Percentiles rank a stretch among this genome's conserved stretches.
phyloP scores from a whole-genome alignment of 1,140 invertebrate genomes.

The Gryon sp. region DNA sequence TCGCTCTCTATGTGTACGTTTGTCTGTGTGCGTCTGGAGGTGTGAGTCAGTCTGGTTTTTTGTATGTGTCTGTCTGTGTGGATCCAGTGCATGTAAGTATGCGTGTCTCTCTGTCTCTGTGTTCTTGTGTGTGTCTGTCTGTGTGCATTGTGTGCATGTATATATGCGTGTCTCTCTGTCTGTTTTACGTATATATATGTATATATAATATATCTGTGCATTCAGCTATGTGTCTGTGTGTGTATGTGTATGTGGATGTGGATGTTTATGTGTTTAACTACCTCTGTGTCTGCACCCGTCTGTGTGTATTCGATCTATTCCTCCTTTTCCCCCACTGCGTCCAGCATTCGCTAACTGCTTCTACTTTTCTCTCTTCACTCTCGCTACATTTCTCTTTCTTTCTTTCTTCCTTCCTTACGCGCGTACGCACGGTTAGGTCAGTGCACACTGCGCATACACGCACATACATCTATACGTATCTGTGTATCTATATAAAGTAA shows the following conservation, averaged over 20 bases:
- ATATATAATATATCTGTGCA: too few relatives aligned
- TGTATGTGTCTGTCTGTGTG: not conserved
- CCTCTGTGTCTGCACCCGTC: constrained; percentile 9
- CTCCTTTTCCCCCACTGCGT: constrained; percentile 52
- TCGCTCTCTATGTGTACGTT: too few relatives aligned
- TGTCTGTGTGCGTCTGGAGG: constrained; percentile 4
- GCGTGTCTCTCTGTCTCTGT: too few relatives aligned
- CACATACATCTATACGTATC: too few relatives aligned
- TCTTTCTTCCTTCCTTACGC: constrained; percentile 46
- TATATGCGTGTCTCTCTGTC: too few relatives aligned
- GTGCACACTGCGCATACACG: constrained; percentile 49
- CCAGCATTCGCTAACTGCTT: constrained; percentile 31
- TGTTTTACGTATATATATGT: too few relatives aligned
- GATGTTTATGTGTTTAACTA: constrained; percentile 1
- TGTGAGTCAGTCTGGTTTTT: too few relatives aligned
- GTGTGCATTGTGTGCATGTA: constrained; percentile 11
- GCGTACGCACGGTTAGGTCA: constrained; percentile 53
- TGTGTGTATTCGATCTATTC: constrained; percentile 51
- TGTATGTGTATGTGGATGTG: constrained; percentile 3
- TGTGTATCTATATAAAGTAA: too few relatives aligned
- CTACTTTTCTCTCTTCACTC: constrained; percentile 33
- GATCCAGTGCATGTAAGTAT: too few relatives aligned
- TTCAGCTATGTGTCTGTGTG: too few relatives aligned
- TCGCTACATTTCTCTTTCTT: constrained; percentile 54
- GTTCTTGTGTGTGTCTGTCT: not conserved